Base-by-base conservation (phyloP, 2,113 vertebrate species). In the rabbit (Oryctolagus cuniculus) region DNA sequence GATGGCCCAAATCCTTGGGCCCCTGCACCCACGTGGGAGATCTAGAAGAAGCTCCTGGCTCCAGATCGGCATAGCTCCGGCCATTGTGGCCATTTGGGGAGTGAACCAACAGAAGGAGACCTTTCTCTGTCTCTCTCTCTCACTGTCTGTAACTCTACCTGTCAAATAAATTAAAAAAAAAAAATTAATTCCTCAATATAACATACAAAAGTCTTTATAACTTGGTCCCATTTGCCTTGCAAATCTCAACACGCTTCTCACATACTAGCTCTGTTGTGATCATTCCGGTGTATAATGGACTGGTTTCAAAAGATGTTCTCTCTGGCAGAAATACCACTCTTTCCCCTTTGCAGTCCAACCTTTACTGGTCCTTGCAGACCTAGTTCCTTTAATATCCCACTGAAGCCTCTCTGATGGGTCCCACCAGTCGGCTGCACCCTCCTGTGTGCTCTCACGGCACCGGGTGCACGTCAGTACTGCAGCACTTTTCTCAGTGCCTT, bases 401-500 rank as follows among this genome's bases (percentile, higher is more conserved):
- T 10, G 10, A 61, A 51, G 25, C 24, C 83, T 87, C 67, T 44
- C 81, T n/a, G 77, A n/a, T 61, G 27, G 63, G 72, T 55, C n/a
- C 51, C 25, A 29, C 79, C 58, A 74, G 12, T 82, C n/a, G 63
- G 70, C 3, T 29, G 21, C 22, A 21, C 29, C 36, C 29, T 67
- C 17, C 44, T 11, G 34, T 89, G 22, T n/a, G 73, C 34, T 89
- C 25, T 72, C 22, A 19, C 0, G 6, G 87, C 27, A 51, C 67
- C 61, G 75, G 19, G 55, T 31, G 70, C 58, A 70, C 9, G 15
- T 75, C 34, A 34, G 31, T 70, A 64, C 0, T n/a, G 44, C 8
- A 58, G 70, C 44, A 88, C 38, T 79, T 77, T 75, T 73, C 77
- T 92, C 91, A 55, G 95, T 78, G 63, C 70, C 34, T 64, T 44